These are phyloP conservation scores for Tipula confusa DNA, from an alignment of 2,888 invertebrate species.

Conservation along the genomic window DNA sequence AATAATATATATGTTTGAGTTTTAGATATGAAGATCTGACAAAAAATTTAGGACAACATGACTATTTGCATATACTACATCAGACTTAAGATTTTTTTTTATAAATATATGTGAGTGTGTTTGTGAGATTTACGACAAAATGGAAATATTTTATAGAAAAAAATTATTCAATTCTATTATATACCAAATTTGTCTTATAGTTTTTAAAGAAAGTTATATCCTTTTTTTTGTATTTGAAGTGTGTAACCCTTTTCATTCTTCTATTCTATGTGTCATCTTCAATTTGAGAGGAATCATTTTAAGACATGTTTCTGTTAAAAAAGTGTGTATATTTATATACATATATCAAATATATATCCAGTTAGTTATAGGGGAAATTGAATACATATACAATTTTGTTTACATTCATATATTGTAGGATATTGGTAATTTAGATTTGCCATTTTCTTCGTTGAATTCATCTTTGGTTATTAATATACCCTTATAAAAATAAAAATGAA, in stretches of 20 bases:
- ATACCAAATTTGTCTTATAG: background rate
- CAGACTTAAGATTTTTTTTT: background rate
- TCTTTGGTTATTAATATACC: background rate
- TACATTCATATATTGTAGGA: background rate
- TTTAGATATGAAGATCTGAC: background rate
- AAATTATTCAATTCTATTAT: background rate
- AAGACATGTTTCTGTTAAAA: background rate
- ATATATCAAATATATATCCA: background rate
- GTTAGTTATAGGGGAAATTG: background rate
- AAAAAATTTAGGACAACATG: background rate
- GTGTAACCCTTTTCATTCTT: background rate
- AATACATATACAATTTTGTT: background rate
- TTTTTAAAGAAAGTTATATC: background rate
- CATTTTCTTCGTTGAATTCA: background rate
- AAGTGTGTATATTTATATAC: background rate
- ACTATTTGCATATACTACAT: background rate
- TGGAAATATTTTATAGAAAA: background rate
- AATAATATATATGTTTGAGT: background rate
- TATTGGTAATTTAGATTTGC: constrained; percentile 25
- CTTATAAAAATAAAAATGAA: background rate
- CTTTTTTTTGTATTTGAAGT: background rate
- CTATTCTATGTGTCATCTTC: background rate
- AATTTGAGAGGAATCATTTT: constrained; percentile 3
- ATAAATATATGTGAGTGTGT: background rate
- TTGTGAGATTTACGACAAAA: background rate